These are phyloP conservation scores for Montifringilla adamsi DNA, from an alignment of 2,113 vertebrate genomes.

Conservation along the genomic window DNA sequence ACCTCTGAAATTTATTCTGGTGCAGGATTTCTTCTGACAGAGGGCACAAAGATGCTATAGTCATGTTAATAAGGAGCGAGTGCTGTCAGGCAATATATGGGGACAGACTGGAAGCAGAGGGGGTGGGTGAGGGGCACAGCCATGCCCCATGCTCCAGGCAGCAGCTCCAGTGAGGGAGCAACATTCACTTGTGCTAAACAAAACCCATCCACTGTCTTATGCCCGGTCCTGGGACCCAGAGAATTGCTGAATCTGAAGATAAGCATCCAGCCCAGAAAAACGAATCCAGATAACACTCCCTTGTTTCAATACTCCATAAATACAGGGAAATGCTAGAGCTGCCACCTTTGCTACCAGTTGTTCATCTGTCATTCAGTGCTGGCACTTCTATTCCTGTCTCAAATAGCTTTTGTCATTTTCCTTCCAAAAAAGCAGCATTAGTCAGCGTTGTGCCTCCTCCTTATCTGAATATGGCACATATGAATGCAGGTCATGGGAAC, in stretches of 20 bases:
- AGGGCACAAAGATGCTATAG: conserved; percentile 48
- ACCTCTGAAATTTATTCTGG: conserved; percentile 52
- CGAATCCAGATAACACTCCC: neutral
- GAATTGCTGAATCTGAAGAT: neutral
- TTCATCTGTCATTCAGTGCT: conserved; percentile 7
- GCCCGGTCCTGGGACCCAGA: neutral
- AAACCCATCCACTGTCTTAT: neutral
- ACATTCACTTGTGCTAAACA: neutral
- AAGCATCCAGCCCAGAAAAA: neutral
- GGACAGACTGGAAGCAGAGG: conserved; percentile 45
- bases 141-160: neutral
- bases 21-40: conserved; percentile 19
- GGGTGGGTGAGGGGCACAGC: neutral
- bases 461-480: neutral
- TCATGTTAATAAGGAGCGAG: conserved; percentile 43
- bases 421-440: conserved; percentile 27
- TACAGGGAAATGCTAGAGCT: neutral
- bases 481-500: conserved; percentile 25
- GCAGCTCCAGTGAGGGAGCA: neutral
- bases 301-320: neutral
- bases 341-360: conserved; percentile 16
- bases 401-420: conserved; percentile 49
- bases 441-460: conserved; percentile 11
- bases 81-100: conserved; percentile 51
- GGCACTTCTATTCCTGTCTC: conserved; percentile 43